Percentiles rank a stretch among this genome's conserved stretches.
Evolutionary conservation across 2,113 vertebrate species (phyloP).

Genomic region (Vulpes vulpes): DNA sequence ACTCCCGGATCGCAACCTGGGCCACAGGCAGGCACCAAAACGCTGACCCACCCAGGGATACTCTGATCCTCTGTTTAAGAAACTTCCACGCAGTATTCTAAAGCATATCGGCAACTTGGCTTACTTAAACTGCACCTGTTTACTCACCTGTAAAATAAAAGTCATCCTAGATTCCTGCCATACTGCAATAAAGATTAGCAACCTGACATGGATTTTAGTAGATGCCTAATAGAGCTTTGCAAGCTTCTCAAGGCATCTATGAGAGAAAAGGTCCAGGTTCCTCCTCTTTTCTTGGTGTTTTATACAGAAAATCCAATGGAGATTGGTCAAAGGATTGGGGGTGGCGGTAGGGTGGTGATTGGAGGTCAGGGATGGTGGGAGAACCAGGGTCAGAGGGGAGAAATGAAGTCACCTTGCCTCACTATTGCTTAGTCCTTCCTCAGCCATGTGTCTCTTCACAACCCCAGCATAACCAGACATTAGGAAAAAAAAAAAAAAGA

Average conservation of each 20-base stretch:
- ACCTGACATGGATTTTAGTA: not conserved
- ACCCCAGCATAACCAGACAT: not conserved
- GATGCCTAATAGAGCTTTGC: not conserved
- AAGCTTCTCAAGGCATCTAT: not conserved
- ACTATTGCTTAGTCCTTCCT: not conserved
- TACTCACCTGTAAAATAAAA: not conserved
- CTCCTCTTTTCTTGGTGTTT: not conserved
- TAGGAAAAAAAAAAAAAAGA: not conserved
- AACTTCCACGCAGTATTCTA: not conserved
- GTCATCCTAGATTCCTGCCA: not conserved
- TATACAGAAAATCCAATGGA: not conserved
- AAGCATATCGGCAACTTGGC: not conserved
- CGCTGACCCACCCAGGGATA: no score
- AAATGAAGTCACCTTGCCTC: not conserved
- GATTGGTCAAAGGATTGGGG: not conserved
- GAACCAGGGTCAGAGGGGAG: not conserved
- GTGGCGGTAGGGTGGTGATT: accelerated
- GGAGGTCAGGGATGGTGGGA: not conserved
- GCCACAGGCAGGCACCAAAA: no score
- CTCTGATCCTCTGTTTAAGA: not conserved
- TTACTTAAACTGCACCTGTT: not conserved
- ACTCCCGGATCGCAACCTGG: not conserved
- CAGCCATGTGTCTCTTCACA: not conserved
- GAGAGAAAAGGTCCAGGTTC: not conserved
- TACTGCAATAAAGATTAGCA: not conserved